These are phyloP conservation scores for Haliclona indistincta DNA, from an alignment of 37 sponge, comb jelly and placozoan species.

Conservation along the genomic window DNA sequence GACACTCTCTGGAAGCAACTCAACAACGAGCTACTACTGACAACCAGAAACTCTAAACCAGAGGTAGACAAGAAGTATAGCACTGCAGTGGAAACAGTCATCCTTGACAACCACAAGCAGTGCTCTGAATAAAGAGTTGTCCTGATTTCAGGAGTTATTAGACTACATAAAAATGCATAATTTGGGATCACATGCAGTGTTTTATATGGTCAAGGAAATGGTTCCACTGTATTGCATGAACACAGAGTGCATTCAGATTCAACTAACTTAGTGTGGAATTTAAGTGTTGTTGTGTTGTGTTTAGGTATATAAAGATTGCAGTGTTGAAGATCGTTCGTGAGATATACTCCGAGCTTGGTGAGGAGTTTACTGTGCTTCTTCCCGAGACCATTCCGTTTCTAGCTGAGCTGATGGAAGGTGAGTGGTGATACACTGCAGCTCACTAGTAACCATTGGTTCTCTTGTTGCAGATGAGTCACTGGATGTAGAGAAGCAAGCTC, in stretches of 20 bases:
- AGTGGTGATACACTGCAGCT: background rate
- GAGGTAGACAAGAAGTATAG: slow-evolving; percentile 41
- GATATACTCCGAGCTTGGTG: slow-evolving; percentile 74
- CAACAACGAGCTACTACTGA: slow-evolving; percentile 82
- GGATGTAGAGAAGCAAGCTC: slow-evolving; percentile 80
- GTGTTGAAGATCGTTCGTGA: slow-evolving; percentile 64
- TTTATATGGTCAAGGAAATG: background rate
- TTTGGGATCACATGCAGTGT: background rate
- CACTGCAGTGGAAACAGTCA: background rate
- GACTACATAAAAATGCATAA: background rate
- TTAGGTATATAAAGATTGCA: slow-evolving; percentile 62
- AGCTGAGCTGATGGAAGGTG: slow-evolving; percentile 96
- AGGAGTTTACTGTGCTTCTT: slow-evolving; percentile 78
- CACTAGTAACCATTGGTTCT: background rate
- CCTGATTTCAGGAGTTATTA: no score
- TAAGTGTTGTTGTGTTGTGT: background rate
- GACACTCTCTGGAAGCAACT: slow-evolving; percentile 85
- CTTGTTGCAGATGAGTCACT: slow-evolving; percentile 72
- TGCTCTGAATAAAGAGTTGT: no score
- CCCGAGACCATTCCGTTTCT: slow-evolving; percentile 96
- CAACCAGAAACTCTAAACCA: slow-evolving; percentile 53
- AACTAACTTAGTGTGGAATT: background rate
- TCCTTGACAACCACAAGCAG: background rate
- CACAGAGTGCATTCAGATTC: background rate
- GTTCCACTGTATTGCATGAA: slow-evolving; percentile 4